A percentile compares a stretch with the other conserved stretches of the same genome.
phyloP scores from a whole-genome alignment of 2,113 vertebrate genomes.

The Numida meleagris region DNA sequence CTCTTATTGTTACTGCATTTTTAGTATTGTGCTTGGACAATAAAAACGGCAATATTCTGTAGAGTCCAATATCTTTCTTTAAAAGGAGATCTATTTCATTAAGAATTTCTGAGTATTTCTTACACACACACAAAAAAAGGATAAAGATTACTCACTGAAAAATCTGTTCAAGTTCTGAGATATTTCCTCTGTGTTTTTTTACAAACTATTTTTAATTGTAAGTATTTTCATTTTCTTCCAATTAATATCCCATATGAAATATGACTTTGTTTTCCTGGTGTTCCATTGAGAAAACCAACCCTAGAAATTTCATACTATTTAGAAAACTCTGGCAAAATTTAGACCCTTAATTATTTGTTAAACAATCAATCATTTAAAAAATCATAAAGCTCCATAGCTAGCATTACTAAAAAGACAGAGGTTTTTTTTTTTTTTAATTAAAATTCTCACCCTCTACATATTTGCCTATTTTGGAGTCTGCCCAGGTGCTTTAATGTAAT shows the following conservation, averaged over 20 bases:
- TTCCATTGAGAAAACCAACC: background rate
- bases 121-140: background rate
- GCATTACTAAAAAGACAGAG: no score
- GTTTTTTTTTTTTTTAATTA: background rate
- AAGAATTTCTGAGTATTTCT: background rate
- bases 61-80: background rate
- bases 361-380: background rate
- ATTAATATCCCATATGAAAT: background rate
- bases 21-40: background rate
- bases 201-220: background rate
- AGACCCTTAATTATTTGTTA: background rate
- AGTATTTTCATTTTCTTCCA: background rate
- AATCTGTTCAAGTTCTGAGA: background rate
- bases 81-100: background rate
- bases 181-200: background rate
- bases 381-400: no score
- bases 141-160: background rate
- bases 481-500: background rate
- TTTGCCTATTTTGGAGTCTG: background rate
- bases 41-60: background rate
- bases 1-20: background rate
- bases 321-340: background rate
- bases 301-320: background rate
- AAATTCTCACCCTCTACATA: background rate
- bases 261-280: background rate